Evolutionary conservation across 2,888 invertebrate species (phyloP), one percentile per base, ranked within the genome.

Genomic region (Caenorhabditis wallacei): DNA sequence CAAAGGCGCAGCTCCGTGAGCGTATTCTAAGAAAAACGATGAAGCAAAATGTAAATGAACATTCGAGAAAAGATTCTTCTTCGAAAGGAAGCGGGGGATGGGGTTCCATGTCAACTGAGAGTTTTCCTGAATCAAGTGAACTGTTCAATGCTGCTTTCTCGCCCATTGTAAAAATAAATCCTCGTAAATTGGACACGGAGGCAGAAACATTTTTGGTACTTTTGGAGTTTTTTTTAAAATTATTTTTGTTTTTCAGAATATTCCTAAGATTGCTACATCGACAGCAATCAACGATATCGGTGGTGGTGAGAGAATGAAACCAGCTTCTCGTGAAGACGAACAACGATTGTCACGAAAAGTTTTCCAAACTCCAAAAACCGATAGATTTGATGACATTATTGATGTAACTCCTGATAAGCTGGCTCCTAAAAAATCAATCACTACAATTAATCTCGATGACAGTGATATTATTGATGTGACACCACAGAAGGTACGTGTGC

Each of bases 1-100:
- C 86, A 13, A 84, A 85, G 37, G 86, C 87, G 22, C 68, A 80
- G 20, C 72, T 88, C n/a, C 61, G 88, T 13, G 87, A 88, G 61
- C 76, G 88, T 20, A 57, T 88, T 5, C 56, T 88, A 18, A 75
- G 86, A 56, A 88, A 87, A 54, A 57, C 74, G 3, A 3, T 80
- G 54, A 72, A 53, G 30, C 43, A 26, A 2, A 35, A 54, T 22
- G 30, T n/a, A 16, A 30, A 43, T 7, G 37, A 46, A 20, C 22
- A 24, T 18, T 26, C 37, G 1, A 24, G 10, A 5, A 30, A 18
- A 22, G 10, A 54, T 18, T 4, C 20, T 11, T 48, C 51, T 56
- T n/a, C 8, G 11, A 61, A n/a, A 8, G 43, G 5, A 10, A 11
- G 1, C 7, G 40, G 63, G 7, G 79, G 79, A 35, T 79, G 79